A percentile compares a stretch with the other conserved stretches of the same genome.
Conservation (phyloP, 2,113 vertebrate genomes). For the Macrotis lagotis region DNA sequence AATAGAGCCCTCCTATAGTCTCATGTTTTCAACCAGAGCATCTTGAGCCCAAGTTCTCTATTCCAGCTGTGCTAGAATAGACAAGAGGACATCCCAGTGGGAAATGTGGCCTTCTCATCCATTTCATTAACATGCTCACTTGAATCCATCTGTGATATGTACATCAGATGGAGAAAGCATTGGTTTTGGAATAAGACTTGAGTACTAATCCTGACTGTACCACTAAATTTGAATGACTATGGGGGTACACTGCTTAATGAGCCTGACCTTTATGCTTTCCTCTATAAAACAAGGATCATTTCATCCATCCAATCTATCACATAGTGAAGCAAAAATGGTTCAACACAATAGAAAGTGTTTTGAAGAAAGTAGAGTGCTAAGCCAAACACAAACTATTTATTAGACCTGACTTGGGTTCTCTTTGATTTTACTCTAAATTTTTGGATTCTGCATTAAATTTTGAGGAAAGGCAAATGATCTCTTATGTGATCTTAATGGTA, state of each 20-base stretch:
- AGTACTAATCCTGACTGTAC: neutral
- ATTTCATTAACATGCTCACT: neutral
- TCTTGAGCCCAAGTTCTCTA: neutral
- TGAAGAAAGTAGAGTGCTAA: neutral
- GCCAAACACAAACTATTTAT: neutral
- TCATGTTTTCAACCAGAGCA: neutral
- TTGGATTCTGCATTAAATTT: neutral
- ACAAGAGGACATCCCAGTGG: too few relatives aligned
- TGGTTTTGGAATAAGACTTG: neutral
- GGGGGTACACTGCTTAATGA: neutral
- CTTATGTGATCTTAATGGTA: conserved; percentile 18
- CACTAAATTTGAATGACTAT: neutral
- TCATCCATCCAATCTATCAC: neutral
- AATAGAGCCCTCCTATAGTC: neutral
- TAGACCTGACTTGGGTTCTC: neutral
- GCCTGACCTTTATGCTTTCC: neutral
- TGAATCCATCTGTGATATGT: neutral
- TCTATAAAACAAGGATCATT: neutral
- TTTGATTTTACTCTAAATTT: neutral
- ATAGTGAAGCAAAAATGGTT: neutral
- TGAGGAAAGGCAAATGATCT: conserved; percentile 11
- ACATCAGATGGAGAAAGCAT: neutral
- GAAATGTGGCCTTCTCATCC: neutral
- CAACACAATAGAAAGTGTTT: accelerated
- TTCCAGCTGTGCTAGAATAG: accelerated